A percentile compares a stretch with the other conserved stretches of the same genome.
Evolutionary conservation across 1,140 invertebrate species (phyloP).

Genomic region (Heliconius himera): DNA sequence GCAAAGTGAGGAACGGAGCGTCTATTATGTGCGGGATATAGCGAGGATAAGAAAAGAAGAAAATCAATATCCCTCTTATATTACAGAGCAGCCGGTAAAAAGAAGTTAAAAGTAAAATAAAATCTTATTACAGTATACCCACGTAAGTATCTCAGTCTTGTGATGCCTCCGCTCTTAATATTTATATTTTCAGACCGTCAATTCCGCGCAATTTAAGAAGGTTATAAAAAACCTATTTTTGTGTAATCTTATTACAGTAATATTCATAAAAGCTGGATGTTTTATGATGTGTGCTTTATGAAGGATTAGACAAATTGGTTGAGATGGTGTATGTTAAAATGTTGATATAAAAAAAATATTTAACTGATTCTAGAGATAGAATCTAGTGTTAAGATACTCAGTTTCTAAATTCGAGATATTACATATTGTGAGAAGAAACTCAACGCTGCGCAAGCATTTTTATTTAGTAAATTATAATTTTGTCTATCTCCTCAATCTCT

Average conservation of each 20-base stretch:
- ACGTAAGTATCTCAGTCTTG: not conserved
- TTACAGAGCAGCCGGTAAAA: not conserved
- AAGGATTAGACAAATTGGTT: slow-evolving; percentile 22
- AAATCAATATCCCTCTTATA: too few relatives aligned
- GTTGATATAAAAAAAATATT: not conserved
- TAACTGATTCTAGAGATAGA: too few relatives aligned
- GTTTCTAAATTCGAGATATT: not conserved
- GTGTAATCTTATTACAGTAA: slow-evolving; percentile 45
- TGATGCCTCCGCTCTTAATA: not conserved
- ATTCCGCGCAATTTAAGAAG: slow-evolving; percentile 28
- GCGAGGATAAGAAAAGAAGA: too few relatives aligned
- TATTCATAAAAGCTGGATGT: slow-evolving; percentile 43
- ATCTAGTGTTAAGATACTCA: not conserved
- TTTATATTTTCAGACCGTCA: slow-evolving; percentile 7
- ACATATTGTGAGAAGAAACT: too few relatives aligned
- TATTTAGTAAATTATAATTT: not conserved
- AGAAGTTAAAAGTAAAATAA: slow-evolving; percentile 13
- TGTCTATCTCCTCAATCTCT: not conserved
- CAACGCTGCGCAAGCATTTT: too few relatives aligned
- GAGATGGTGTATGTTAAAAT: not conserved
- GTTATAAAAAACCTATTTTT: slow-evolving; percentile 52
- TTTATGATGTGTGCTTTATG: slow-evolving; percentile 17
- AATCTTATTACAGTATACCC: not conserved
- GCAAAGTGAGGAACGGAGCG: too few relatives aligned
- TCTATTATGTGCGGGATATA: too few relatives aligned